Conservation (phyloP, 2,888 invertebrate genomes). For the Eupithecia subfuscata region DNA sequence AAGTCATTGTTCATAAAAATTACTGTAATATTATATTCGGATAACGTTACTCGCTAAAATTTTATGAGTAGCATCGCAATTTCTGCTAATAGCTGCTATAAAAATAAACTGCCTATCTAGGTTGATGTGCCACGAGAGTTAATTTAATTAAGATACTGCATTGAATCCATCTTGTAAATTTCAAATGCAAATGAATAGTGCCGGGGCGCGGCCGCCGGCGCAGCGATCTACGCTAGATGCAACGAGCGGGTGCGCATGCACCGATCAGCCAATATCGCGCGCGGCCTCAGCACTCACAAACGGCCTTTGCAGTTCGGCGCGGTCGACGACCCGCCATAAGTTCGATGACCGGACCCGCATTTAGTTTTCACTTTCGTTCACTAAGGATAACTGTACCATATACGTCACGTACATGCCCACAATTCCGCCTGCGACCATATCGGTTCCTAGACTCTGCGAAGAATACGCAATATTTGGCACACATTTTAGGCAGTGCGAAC, state of each 20-base stretch:
- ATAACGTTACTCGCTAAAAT: background rate
- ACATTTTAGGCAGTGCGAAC: constrained; percentile 48
- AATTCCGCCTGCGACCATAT: constrained; percentile 54
- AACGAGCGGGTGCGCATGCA: constrained; percentile 63
- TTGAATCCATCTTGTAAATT: constrained; percentile 18
- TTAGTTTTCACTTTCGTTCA: constrained; percentile 84
- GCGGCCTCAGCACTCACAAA: constrained; percentile 82
- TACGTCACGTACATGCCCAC: constrained; percentile 74
- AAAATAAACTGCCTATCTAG: constrained; percentile 4
- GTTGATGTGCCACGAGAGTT: background rate
- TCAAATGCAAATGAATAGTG: constrained; percentile 27
- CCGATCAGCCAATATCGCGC: constrained; percentile 71
- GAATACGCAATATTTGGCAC: constrained; percentile 61
- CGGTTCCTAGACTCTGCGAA: constrained; percentile 62
- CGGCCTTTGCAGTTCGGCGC: constrained; percentile 83
- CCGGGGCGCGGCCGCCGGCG: constrained; percentile 5
- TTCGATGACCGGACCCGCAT: constrained; percentile 79
- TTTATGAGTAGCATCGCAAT: constrained; percentile 4
- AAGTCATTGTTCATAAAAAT: background rate
- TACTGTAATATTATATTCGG: background rate
- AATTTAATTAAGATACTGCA: background rate
- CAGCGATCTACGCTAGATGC: constrained; percentile 51
- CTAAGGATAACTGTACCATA: constrained; percentile 83
- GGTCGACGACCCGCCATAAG: constrained; percentile 78
- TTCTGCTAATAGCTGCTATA: background rate